phyloP scores from a whole-genome alignment of 2,113 vertebrate genomes.

The Dinomys branickii region DNA sequence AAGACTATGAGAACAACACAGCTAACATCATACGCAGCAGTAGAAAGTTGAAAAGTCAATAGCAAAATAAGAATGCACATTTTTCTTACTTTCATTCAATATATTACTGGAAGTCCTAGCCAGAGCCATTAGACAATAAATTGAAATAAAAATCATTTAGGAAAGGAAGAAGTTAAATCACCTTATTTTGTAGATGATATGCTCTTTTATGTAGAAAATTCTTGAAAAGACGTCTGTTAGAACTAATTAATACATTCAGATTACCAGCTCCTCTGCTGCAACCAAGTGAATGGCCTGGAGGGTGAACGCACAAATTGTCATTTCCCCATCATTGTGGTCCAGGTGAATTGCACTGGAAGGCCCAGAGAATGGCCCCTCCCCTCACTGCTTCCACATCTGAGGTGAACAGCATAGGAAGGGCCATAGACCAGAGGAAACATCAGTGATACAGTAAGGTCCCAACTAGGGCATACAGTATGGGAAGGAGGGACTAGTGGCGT shows the following conservation, averaged over 20 bases:
- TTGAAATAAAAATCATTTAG: neutral
- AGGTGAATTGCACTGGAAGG: too few species aligned
- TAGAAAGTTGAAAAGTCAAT: neutral
- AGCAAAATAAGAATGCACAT: neutral
- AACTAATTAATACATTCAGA: neutral
- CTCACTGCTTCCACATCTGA: too few species aligned
- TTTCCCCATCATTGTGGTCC: too few species aligned
- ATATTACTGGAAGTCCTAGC: neutral
- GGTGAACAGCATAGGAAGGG: too few species aligned
- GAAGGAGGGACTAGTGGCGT: too few species aligned
- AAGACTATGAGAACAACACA: neutral
- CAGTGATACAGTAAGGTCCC: too few species aligned
- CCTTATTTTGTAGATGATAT: neutral
- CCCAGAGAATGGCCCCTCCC: too few species aligned
- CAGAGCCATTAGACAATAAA: neutral
- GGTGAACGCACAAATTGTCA: too few species aligned
- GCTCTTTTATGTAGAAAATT: neutral
- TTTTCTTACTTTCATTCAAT: neutral
- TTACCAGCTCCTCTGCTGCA: too few species aligned
- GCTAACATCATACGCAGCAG: neutral
- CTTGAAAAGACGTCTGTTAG: neutral
- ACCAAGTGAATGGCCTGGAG: too few species aligned
- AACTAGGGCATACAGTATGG: too few species aligned
- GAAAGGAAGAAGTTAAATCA: neutral
- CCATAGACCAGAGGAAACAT: too few species aligned